Evolutionary conservation across 2,113 vertebrate genomes (phyloP), one percentile per base, ranked within the genome.

Genomic region (Pao palembangensis): DNA sequence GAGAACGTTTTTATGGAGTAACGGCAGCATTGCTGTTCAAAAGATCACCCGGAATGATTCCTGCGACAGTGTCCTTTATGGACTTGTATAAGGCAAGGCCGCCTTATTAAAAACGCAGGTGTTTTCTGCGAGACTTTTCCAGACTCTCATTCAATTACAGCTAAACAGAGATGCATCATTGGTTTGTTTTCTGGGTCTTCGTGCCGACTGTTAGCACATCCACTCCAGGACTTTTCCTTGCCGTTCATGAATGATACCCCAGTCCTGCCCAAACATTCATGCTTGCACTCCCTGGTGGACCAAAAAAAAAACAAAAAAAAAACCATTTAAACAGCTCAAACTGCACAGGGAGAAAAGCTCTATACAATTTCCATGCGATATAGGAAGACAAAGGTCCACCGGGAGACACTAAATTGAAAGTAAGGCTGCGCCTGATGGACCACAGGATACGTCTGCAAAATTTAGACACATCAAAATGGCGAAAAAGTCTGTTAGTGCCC

Each of bases 391-490:
- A 86, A 61, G 81, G 76, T 92, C 96, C 94, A 86, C 55, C 0
- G 95, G 94, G 95, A 97, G 91, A 93, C 89, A 91, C 93, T 90
- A 93, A 98, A 98, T 97, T 96, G 95, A 99, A 98, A 95, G 93
- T 92, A 94, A 94, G 95, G 92, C 97, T 98, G 97, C 93, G 93
- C 87, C 90, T 85, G 91, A 92, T 91, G 90, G 94, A 91, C 91
- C 93, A 96, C 97, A 98, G 97, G 97, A 98, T 94, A 87, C 94
- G 94, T 92, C 95, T 99, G 97, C 94, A 94, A 93, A 88, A 97
- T 94, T 90, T 92, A 91, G 93, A 93, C 93, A 86, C 85, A 90
- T 91, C 82, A 83, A 47, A 95, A 98, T 96, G 93, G 94, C 89
- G 90, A 96, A 98, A 97, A 93, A 91, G 94, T 94, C 95, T 98